Evolutionary conservation across 2,113 vertebrate species (phyloP), one percentile per base, ranked within the genome.

Genomic region (Burhinus bistriatus): DNA sequence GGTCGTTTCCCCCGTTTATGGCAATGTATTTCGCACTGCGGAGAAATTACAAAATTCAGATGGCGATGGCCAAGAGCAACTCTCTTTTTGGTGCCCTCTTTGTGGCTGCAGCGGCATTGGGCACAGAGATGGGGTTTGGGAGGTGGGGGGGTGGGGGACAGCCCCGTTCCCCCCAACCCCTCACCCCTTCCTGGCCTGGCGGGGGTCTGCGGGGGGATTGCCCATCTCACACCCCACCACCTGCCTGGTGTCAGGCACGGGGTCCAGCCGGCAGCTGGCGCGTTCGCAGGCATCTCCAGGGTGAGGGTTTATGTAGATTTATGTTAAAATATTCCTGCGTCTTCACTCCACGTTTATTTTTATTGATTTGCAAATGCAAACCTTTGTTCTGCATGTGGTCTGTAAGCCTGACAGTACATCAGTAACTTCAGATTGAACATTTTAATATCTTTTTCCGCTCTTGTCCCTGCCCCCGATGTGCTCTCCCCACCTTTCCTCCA

Each of bases 281-380:
- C 9, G 0, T 90, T 93, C 15, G 1, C 69, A 84, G 11, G 80
- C 90, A 71, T 86, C 83, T 90, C 66, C 49, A 71, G 75, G 32
- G 44, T 51, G 42, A 68, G 70, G 69, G 15, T 94, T 97, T 96
- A 96, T 97, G 96, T 62, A 96, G 95, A 97, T 98, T 96, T 96
- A 97, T 96, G 94, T 78, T 97, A 97, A 97, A 96, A 95, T 96
- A 97, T 97, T 96, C 96, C 93, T 49, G 65, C 15, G 1, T 96
- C 89, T 89, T 94, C n/a, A 2, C 96, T 89, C 78, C 95, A 79
- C 96, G 59, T 98, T 98, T 98, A 87, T 98, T 97, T 98, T 97
- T 98, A 98, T 97, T 98, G 98, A 98, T 98, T 98, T 97, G 97
- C 97, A 98, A 96, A 93, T 85, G 65, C 94, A 97, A 95, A 96